These are phyloP conservation scores for Brevipalpus yothersi DNA, from an alignment of 1,140 invertebrate species.

Conservation along the genomic window DNA sequence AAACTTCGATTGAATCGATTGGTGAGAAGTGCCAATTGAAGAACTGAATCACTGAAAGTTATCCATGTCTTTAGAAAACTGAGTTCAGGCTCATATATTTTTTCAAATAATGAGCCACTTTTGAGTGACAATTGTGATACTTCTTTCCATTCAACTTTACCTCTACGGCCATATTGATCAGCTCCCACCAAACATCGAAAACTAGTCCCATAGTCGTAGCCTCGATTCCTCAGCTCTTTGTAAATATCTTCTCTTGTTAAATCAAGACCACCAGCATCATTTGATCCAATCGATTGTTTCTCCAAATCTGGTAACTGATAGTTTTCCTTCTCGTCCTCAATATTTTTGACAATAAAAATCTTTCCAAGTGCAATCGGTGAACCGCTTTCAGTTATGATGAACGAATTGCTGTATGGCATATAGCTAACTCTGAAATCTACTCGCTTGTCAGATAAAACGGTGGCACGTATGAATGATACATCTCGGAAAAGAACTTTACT, in stretches of 20 bases:
- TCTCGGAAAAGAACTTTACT: slow-evolving; percentile 40
- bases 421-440: background rate
- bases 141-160: slow-evolving; percentile 19
- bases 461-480: slow-evolving; percentile 65
- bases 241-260: slow-evolving; percentile 23
- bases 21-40: slow-evolving; percentile 14
- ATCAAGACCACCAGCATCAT: background rate
- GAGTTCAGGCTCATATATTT: background rate
- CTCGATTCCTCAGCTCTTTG: slow-evolving; percentile 25
- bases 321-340: background rate
- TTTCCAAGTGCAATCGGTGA: background rate
- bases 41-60: slow-evolving; percentile 27
- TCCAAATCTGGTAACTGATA: background rate
- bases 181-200: slow-evolving; percentile 55
- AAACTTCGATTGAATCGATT: slow-evolving; percentile 40
- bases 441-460: slow-evolving; percentile 16
- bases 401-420: background rate
- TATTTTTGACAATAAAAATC: background rate
- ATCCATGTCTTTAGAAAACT: slow-evolving; percentile 20
- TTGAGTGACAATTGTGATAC: background rate
- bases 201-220: slow-evolving; percentile 30
- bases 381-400: background rate
- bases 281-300: background rate
- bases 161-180: background rate
- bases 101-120: background rate